Conservation (phyloP, 1,140 invertebrate genomes). For the Ctenoplectra terminalis region DNA sequence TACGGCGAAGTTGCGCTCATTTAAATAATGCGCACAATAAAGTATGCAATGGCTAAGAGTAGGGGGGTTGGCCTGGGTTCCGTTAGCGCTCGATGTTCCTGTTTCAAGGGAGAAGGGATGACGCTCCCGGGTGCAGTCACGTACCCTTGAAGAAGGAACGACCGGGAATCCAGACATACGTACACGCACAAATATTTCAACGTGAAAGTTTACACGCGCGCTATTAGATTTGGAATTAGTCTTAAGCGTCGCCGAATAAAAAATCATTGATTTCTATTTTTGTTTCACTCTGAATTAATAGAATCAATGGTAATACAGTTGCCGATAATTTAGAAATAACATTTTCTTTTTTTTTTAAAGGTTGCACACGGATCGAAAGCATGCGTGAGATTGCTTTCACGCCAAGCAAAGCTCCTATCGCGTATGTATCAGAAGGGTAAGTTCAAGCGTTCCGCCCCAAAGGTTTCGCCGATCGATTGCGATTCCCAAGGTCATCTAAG, state of each 20-base stretch:
- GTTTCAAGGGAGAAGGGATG: slow-evolving; percentile 55
- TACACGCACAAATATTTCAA: slow-evolving; percentile 49
- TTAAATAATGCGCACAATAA: slow-evolving; percentile 81
- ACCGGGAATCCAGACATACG: slow-evolving; percentile 50
- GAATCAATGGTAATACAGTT: too few relatives aligned
- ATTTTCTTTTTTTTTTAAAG: neutral
- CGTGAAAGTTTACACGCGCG: neutral
- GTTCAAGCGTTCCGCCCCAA: slow-evolving; percentile 50
- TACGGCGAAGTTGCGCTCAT: slow-evolving; percentile 77
- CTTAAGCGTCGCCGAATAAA: too few relatives aligned
- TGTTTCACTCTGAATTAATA: too few relatives aligned
- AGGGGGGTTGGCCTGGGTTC: slow-evolving; percentile 68
- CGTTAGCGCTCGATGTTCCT: slow-evolving; percentile 66
- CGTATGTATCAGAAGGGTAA: slow-evolving; percentile 55
- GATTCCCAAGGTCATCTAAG: slow-evolving; percentile 74
- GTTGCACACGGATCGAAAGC: neutral
- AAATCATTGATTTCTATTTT: too few relatives aligned
- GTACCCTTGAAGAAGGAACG: slow-evolving; percentile 62
- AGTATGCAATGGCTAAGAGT: slow-evolving; percentile 74
- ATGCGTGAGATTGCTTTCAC: slow-evolving; percentile 30
- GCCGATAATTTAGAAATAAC: too few relatives aligned
- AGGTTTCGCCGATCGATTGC: slow-evolving; percentile 65
- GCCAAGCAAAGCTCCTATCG: slow-evolving; percentile 43
- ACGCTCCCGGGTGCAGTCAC: slow-evolving; percentile 72
- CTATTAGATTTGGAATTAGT: neutral